These are phyloP conservation scores for Cheilosia urbana DNA, from an alignment of 2,888 invertebrate genomes.

Conservation along the genomic window DNA sequence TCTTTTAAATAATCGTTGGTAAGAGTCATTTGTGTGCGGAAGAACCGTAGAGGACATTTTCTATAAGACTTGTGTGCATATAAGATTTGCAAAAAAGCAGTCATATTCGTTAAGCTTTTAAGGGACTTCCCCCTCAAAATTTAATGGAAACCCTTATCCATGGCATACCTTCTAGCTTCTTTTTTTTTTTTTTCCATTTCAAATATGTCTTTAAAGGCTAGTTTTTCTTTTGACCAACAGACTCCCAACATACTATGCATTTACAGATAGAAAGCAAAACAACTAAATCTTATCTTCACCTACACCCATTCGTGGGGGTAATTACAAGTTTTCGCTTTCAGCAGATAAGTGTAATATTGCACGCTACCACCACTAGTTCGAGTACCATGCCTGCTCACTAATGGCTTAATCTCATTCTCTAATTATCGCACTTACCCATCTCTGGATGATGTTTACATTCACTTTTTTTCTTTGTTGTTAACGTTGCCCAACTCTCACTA, in stretches of 20 bases:
- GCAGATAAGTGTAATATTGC: constrained; percentile 50
- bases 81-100: too few species aligned
- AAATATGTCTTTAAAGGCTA: too few species aligned
- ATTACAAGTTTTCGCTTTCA: constrained; percentile 69
- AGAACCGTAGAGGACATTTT: too few species aligned
- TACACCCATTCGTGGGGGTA: constrained; percentile 33
- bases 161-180: too few species aligned
- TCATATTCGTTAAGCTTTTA: too few species aligned
- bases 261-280: neutral
- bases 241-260: neutral
- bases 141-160: too few species aligned
- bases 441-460: constrained; percentile 32
- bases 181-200: too few species aligned
- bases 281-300: constrained; percentile 35
- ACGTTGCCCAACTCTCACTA: constrained; percentile 49
- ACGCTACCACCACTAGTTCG: constrained; percentile 36
- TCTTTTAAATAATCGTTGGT: too few species aligned
- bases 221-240: neutral
- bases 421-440: constrained; percentile 68
- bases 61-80: too few species aligned
- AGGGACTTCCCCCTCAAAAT: too few species aligned
- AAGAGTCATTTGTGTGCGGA: too few species aligned
- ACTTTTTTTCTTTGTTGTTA: constrained; percentile 31
- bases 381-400: constrained; percentile 46
- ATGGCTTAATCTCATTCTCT: constrained; percentile 67